phyloP scores from a whole-genome alignment of 1,140 invertebrate genomes.

The Saccostrea echinata region DNA sequence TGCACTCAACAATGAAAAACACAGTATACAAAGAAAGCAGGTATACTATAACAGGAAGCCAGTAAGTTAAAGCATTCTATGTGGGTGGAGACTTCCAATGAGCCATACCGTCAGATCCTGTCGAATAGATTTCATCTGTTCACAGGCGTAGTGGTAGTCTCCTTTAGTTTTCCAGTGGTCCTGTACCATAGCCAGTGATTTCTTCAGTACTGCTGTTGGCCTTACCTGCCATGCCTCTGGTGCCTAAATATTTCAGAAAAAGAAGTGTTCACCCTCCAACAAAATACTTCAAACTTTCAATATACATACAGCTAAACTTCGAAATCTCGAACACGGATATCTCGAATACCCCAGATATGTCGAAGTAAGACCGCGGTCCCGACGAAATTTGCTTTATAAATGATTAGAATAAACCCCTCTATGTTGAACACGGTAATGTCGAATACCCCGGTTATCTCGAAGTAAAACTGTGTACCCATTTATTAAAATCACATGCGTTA shows the following conservation, averaged over 20 bases:
- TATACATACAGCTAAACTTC: too few relatives aligned
- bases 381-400: too few relatives aligned
- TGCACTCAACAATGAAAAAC: not conserved
- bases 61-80: not conserved
- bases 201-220: constrained; percentile 90
- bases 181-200: constrained; percentile 94
- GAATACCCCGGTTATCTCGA: too few relatives aligned
- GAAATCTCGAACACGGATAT: too few relatives aligned
- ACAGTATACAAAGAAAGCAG: not conserved
- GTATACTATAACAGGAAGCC: too few relatives aligned
- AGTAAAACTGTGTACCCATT: too few relatives aligned
- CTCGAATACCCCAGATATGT: too few relatives aligned
- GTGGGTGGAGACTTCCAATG: constrained; percentile 54
- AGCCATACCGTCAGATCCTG: constrained; percentile 96
- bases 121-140: constrained; percentile 98
- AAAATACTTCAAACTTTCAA: not conserved
- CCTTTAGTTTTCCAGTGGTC: constrained; percentile 92
- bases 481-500: too few relatives aligned
- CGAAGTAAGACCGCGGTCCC: too few relatives aligned
- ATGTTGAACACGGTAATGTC: too few relatives aligned
- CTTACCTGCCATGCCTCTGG: constrained; percentile 94
- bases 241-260: constrained; percentile 83
- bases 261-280: not conserved
- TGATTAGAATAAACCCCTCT: too few relatives aligned
- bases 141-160: constrained; percentile 97